Conservation (phyloP, 2,797 vertebrate species). For the Neosalanx taihuensis region DNA sequence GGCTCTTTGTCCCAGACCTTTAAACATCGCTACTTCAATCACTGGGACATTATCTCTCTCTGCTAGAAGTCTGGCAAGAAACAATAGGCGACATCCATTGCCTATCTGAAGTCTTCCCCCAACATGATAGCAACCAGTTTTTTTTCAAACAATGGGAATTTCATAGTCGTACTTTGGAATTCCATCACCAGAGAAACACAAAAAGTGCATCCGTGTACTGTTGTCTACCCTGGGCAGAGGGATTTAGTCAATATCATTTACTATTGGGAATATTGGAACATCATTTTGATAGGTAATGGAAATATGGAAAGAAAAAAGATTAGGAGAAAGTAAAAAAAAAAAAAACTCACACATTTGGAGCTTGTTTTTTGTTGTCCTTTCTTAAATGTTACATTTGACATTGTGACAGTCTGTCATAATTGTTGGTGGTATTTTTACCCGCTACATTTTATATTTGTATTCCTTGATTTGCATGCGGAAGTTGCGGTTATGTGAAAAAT, state of each 20-base stretch:
- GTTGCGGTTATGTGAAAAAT: background rate
- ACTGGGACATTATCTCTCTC: conserved; percentile 71
- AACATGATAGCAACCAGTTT: conserved; percentile 66
- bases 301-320: background rate
- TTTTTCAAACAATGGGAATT: conserved; percentile 68
- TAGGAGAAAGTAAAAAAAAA: background rate
- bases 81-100: conserved; percentile 76
- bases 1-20: conserved; percentile 65
- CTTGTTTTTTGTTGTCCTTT: background rate
- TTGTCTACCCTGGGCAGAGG: conserved; percentile 42
- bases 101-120: conserved; percentile 66
- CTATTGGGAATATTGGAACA: background rate
- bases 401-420: background rate
- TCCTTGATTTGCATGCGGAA: background rate
- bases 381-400: background rate
- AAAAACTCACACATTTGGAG: background rate
- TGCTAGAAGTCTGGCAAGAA: conserved; percentile 68
- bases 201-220: conserved; percentile 65
- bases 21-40: conserved; percentile 73
- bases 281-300: background rate
- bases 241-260: background rate
- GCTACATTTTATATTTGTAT: conserved; percentile 1
- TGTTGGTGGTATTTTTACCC: background rate
- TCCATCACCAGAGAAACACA: conserved; percentile 73
- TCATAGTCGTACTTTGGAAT: conserved; percentile 68